Conservation (phyloP, 2,797 vertebrate genomes). For the Orestias chungarensis region DNA sequence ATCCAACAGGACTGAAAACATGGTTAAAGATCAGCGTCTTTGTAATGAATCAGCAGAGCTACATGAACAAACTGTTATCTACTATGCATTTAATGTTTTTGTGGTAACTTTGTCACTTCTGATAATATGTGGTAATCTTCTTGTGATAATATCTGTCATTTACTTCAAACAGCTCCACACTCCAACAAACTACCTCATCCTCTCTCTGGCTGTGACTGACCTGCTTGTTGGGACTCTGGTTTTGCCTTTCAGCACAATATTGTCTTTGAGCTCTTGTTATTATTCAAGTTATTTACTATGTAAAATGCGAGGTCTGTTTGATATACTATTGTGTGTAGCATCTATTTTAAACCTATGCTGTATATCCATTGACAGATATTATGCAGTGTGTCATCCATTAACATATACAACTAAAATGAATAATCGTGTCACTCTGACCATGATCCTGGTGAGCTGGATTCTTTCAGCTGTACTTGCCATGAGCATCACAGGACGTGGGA, state of each 20-base stretch:
- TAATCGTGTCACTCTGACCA: slow-evolving; percentile 36
- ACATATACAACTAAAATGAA: slow-evolving; percentile 80
- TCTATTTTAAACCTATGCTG: slow-evolving; percentile 81
- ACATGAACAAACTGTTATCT: slow-evolving; percentile 12
- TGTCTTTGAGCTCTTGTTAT: neutral
- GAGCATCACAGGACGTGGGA: slow-evolving; percentile 78
- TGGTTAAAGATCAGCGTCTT: neutral
- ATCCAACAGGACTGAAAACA: neutral
- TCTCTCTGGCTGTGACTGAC: slow-evolving; percentile 50
- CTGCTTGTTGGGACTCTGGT: slow-evolving; percentile 39
- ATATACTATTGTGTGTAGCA: slow-evolving; percentile 73
- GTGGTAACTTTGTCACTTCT: slow-evolving; percentile 25
- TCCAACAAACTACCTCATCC: slow-evolving; percentile 46
- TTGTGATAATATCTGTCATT: slow-evolving; percentile 37
- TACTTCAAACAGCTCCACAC: slow-evolving; percentile 54
- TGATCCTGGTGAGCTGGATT: slow-evolving; percentile 84
- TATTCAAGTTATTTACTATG: neutral
- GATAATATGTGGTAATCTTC: slow-evolving; percentile 44
- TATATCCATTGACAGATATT: slow-evolving; percentile 78
- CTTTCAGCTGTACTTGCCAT: slow-evolving; percentile 81
- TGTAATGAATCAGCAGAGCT: slow-evolving; percentile 24
- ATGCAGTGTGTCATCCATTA: slow-evolving; percentile 82
- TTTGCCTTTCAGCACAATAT: slow-evolving; percentile 16
- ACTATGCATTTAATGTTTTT: slow-evolving; percentile 21
- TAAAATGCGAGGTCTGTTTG: slow-evolving; percentile 41